These are phyloP conservation scores for Caenorhabditis auriculariae DNA, from an alignment of 2,888 invertebrate species.

Conservation along the genomic window DNA sequence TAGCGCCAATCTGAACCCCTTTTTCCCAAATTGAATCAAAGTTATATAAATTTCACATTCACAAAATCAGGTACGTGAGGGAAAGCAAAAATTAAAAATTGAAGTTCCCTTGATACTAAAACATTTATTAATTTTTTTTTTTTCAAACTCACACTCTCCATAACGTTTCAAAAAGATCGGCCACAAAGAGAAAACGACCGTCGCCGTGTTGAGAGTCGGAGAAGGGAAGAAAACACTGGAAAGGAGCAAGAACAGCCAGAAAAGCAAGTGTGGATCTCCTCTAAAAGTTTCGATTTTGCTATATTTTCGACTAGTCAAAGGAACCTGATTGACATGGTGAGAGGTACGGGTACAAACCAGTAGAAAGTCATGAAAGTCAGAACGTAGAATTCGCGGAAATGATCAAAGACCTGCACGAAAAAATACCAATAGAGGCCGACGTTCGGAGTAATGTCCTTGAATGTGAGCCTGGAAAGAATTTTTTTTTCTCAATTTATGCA, in stretches of 20 bases:
- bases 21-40: background rate
- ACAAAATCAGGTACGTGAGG: background rate
- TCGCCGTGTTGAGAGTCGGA: slow-evolving; percentile 91
- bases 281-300: slow-evolving; percentile 51
- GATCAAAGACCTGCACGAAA: slow-evolving; percentile 99
- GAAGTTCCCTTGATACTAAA: too few species aligned
- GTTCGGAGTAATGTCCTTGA: slow-evolving; percentile 92
- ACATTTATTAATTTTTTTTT: too few species aligned
- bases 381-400: slow-evolving; percentile 90
- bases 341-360: slow-evolving; percentile 84
- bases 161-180: slow-evolving; percentile 87
- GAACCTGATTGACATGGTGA: slow-evolving; percentile 69
- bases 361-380: slow-evolving; percentile 96
- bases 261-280: slow-evolving; percentile 65
- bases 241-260: slow-evolving; percentile 69
- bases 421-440: slow-evolving; percentile 99
- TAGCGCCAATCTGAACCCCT: slow-evolving; percentile 74
- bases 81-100: background rate
- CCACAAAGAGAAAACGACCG: slow-evolving; percentile 83
- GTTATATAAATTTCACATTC: background rate
- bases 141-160: slow-evolving; percentile 40
- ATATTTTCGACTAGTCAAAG: background rate
- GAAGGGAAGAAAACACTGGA: slow-evolving; percentile 93
- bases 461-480: slow-evolving; percentile 67
- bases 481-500: too few species aligned